Conservation (phyloP, 2,113 vertebrate genomes). For the Hydrochoerus hydrochaeris region DNA sequence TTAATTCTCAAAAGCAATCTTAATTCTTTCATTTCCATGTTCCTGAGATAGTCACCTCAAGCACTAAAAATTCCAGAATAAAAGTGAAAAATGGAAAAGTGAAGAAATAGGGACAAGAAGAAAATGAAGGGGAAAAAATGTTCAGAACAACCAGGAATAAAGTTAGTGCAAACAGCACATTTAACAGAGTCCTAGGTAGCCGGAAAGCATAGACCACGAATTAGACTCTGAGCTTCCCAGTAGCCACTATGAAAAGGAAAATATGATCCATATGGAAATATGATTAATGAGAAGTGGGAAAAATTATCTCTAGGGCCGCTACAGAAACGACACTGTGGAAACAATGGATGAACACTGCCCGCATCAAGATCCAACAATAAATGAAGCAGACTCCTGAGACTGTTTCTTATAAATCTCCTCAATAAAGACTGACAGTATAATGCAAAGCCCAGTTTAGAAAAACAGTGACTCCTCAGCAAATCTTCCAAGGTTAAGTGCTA, state of each 20-base stretch:
- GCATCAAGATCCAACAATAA: not conserved
- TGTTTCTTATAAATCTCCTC: not conserved
- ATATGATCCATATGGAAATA: not conserved
- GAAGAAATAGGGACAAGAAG: not conserved
- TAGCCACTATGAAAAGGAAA: not conserved
- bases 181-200: not conserved
- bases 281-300: not conserved
- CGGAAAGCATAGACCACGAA: not conserved
- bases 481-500: not conserved
- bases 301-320: not conserved
- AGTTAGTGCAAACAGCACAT: not conserved
- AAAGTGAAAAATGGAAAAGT: not conserved
- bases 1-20: not conserved
- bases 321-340: not conserved
- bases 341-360: not conserved
- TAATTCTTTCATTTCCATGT: not conserved
- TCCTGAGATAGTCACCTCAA: not conserved
- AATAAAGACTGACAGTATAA: not conserved
- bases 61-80: not conserved
- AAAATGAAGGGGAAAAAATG: not conserved
- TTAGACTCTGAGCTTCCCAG: constrained; percentile 27
- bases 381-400: not conserved
- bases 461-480: not conserved
- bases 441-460: not conserved
- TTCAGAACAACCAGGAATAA: not conserved